Percentiles rank a stretch among this genome's conserved stretches.
Evolutionary conservation across 2,888 invertebrate species (phyloP).

Genomic region (Lycaena phlaeas): DNA sequence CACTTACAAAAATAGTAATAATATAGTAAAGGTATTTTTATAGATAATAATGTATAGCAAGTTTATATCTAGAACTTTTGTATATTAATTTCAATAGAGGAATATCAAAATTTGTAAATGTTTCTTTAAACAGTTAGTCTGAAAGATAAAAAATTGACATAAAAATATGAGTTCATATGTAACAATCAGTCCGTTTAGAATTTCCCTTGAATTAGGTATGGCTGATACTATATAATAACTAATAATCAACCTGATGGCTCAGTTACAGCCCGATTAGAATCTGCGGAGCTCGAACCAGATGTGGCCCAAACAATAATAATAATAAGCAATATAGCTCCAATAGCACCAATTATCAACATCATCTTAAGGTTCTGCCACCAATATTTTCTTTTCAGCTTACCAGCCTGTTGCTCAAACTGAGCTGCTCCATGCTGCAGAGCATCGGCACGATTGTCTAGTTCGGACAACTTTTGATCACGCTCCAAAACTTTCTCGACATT

Average conservation of each 20-base stretch:
- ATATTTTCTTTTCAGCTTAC: slow-evolving; percentile 95
- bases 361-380: slow-evolving; percentile 99
- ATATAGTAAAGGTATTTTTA: no score
- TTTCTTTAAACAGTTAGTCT: slow-evolving; percentile 1
- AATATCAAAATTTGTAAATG: slow-evolving; percentile 10
- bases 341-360: slow-evolving; percentile 93
- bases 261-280: slow-evolving; percentile 21
- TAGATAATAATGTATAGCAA: slow-evolving; percentile 18
- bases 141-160: slow-evolving; percentile 6
- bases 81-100: slow-evolving; percentile 4
- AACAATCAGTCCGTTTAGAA: slow-evolving; percentile 17
- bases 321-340: slow-evolving; percentile 85
- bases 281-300: slow-evolving; percentile 30
- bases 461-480: slow-evolving; percentile 95
- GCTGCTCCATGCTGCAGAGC: slow-evolving; percentile 94
- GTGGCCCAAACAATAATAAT: slow-evolving; percentile 82
- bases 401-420: slow-evolving; percentile 97
- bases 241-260: slow-evolving; percentile 32
- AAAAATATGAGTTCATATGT: slow-evolving; percentile 13
- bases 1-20: slow-evolving; percentile 17
- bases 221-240: slow-evolving; percentile 3
- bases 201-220: slow-evolving; percentile 16
- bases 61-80: slow-evolving; percentile 1
- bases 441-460: slow-evolving; percentile 96
- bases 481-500: slow-evolving; percentile 98